Conservation (phyloP, 37 sponge, comb jelly and placozoan genomes). For the Tethya wilhelma region DNA sequence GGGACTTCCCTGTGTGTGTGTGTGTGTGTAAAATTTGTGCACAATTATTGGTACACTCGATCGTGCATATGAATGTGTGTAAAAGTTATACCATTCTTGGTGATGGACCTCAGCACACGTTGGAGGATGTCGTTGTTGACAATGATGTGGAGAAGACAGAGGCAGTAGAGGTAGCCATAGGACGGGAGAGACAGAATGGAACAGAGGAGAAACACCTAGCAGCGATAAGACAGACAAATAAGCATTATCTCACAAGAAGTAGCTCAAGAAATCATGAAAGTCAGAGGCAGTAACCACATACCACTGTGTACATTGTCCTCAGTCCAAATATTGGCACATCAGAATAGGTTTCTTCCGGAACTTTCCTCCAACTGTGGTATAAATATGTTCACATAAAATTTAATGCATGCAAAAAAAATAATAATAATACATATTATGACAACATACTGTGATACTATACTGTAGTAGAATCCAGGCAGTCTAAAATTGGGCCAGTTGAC, state of each 20-base stretch:
- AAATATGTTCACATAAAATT: background rate
- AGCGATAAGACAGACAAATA: background rate
- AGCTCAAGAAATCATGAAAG: background rate
- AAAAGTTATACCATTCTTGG: slow-evolving; percentile 67
- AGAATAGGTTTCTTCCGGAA: slow-evolving; percentile 34
- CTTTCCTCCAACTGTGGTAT: background rate
- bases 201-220: slow-evolving; percentile 28
- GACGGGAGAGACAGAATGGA: slow-evolving; percentile 65
- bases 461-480: slow-evolving; percentile 28
- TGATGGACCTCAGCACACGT: slow-evolving; percentile 78
- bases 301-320: slow-evolving; percentile 36
- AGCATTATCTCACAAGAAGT: background rate
- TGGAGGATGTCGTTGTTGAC: slow-evolving; percentile 85
- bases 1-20: slow-evolving; percentile 22
- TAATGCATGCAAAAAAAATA: background rate
- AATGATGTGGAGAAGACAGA: slow-evolving; percentile 83
- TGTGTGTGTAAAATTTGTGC: too few species aligned
- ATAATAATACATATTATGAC: background rate
- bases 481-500: slow-evolving; percentile 65
- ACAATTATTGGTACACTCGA: too few species aligned
- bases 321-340: slow-evolving; percentile 39
- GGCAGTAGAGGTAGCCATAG: slow-evolving; percentile 85
- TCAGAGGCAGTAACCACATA: slow-evolving; percentile 15
- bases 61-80: background rate
- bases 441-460: background rate